A percentile compares a stretch with the other conserved stretches of the same genome.
Evolutionary conservation across 2,797 vertebrate genomes (phyloP).

Genomic region (Xenentodon cancila): DNA sequence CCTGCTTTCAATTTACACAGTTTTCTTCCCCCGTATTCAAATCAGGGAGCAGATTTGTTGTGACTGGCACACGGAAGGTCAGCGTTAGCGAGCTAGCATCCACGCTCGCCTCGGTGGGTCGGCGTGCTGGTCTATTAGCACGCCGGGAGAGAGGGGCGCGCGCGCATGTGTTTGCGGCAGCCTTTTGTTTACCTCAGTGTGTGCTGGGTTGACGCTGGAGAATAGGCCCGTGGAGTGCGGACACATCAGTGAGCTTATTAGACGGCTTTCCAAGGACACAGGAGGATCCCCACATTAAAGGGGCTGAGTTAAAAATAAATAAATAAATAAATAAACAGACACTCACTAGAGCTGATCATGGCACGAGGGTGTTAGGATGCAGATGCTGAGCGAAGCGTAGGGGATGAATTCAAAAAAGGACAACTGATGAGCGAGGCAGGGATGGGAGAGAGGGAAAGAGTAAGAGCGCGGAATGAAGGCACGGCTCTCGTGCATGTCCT

Average conservation of each 20-base stretch:
- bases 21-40: slow-evolving; percentile 72
- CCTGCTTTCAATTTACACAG: slow-evolving; percentile 76
- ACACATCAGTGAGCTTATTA: slow-evolving; percentile 79
- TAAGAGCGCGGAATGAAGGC: slow-evolving; percentile 45
- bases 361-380: slow-evolving; percentile 62
- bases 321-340: not conserved
- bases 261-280: slow-evolving; percentile 80
- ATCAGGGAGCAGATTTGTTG: slow-evolving; percentile 74
- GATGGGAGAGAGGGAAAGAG: slow-evolving; percentile 11
- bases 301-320: slow-evolving; percentile 43
- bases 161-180: slow-evolving; percentile 49
- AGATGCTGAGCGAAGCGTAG: slow-evolving; percentile 36
- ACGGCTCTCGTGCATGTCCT: slow-evolving; percentile 61
- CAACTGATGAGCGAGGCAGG: slow-evolving; percentile 15
- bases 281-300: slow-evolving; percentile 76
- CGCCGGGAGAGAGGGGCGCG: slow-evolving; percentile 33
- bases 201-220: slow-evolving; percentile 71
- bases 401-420: slow-evolving; percentile 39
- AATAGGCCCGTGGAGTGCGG: slow-evolving; percentile 69
- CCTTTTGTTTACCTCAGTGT: slow-evolving; percentile 76
- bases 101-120: slow-evolving; percentile 60
- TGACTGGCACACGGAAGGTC: slow-evolving; percentile 79
- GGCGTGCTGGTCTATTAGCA: slow-evolving; percentile 71
- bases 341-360: slow-evolving; percentile 67
- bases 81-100: slow-evolving; percentile 62